Evolutionary conservation across 2,797 vertebrate genomes (phyloP), one percentile per base, ranked within the genome.

Genomic region (Allobates femoralis): DNA sequence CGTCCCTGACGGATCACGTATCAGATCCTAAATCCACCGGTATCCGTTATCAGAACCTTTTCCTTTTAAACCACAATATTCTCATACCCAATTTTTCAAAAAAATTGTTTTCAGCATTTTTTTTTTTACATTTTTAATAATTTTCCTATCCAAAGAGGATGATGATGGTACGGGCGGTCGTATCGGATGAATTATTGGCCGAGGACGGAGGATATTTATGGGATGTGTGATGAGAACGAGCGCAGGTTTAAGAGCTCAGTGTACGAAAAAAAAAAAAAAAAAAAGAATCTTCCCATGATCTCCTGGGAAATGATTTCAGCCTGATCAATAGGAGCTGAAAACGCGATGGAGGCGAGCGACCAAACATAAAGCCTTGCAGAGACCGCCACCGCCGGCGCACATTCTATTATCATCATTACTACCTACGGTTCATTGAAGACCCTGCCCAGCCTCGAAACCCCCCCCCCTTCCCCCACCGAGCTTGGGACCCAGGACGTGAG

Each of bases 401-500:
- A 56, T 56, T 34, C 32, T 56, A 77, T 77, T 34, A 76, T 30
- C 46, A 21, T 71, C 67, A 71, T 71, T 71, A 71, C 11, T 55
- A 26, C 78, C 78, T 28, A 66, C 21, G 23, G 37, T 28, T 51
- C 41, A 46, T 5, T 67, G 56, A 81, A 50, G 41, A 11, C 60
- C 41, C 18, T 26, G 75, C 28, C 11, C 76, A 60, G 23, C 53
- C n/a, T 55, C 50, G 51, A 12, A 11, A 50, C 23, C 2, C 66
- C n/a, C 19, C 51, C 34, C 64, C 14, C 73, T 6, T 19, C 51
- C n/a, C 51, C 26, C 58, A 41, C 50, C 34, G 50, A 46, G 41
- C 30, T 74, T 69, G 53, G n/a, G 32, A 87, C 69, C 75, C 74
- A 30, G 41, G 21, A 83, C 37, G 67, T 50, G 66, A 87, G 55